Evolutionary conservation across 1,140 invertebrate genomes (phyloP).

Genomic region (Archivesica marissinica): DNA sequence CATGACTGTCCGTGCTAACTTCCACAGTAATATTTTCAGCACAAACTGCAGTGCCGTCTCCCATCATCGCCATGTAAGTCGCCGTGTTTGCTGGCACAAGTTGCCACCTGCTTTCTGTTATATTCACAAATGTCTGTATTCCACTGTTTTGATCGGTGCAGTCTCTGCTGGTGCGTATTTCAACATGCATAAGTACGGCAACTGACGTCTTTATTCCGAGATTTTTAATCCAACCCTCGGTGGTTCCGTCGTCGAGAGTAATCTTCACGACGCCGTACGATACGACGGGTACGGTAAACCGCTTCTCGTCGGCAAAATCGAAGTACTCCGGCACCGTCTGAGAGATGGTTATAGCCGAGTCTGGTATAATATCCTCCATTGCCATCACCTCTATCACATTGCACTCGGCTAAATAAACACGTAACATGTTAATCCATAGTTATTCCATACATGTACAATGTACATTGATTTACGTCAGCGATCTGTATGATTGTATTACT

Average conservation of each 20-base stretch:
- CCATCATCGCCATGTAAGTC: background rate
- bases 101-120: background rate
- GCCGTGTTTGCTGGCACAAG: background rate
- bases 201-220: background rate
- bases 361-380: background rate
- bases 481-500: background rate
- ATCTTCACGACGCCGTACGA: background rate
- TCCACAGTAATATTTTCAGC: background rate
- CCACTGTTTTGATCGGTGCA: background rate
- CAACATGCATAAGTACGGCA: background rate
- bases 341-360: background rate
- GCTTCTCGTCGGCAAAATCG: background rate
- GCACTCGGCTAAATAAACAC: background rate
- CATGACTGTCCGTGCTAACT: background rate
- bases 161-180: background rate
- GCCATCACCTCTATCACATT: background rate
- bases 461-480: background rate
- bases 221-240: background rate
- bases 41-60: background rate
- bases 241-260: background rate
- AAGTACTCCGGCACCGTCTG: background rate
- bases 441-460: background rate
- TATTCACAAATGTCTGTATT: background rate
- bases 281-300: background rate
- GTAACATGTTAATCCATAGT: background rate